Evolutionary conservation across 2,113 vertebrate species (phyloP).

Genomic region (Entosphenus tridentatus): DNA sequence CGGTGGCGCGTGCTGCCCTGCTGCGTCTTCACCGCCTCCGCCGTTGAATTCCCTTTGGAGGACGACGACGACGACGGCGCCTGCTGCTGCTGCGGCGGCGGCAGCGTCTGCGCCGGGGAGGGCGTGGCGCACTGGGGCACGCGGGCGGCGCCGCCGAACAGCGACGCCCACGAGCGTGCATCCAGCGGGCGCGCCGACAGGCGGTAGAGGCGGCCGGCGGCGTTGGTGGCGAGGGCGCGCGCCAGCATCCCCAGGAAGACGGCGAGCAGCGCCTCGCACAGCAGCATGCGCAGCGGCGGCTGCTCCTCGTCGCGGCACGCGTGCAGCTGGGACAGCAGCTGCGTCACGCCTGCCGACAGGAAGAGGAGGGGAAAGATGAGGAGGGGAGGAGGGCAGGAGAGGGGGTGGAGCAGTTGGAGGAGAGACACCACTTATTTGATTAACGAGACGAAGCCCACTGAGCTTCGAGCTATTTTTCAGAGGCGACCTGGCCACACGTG

Average conservation of each 20-base stretch:
- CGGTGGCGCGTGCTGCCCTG: too few relatives aligned
- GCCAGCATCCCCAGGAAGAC: slow-evolving; percentile 80
- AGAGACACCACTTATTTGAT: too few relatives aligned
- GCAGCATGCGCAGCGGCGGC: slow-evolving; percentile 50
- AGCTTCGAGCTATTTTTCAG: too few relatives aligned
- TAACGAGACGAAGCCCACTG: too few relatives aligned
- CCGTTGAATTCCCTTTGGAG: too few relatives aligned
- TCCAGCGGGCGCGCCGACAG: slow-evolving; percentile 79
- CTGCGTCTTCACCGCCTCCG: too few relatives aligned
- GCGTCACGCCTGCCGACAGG: background rate
- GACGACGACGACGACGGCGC: too few relatives aligned
- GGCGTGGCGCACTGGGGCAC: slow-evolving; percentile 3
- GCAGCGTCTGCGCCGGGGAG: background rate
- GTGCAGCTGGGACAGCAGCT: background rate
- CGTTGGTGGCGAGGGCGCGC: slow-evolving; percentile 71
- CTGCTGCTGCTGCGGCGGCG: too few relatives aligned
- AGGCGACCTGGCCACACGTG: too few relatives aligned
- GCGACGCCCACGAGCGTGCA: slow-evolving; percentile 80
- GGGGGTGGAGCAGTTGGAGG: background rate
- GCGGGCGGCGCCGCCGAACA: slow-evolving; percentile 83
- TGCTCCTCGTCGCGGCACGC: slow-evolving; percentile 71
- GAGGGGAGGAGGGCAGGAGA: background rate
- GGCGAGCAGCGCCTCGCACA: slow-evolving; percentile 76
- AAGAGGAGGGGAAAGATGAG: background rate
- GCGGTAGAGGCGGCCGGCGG: slow-evolving; percentile 66